Evolutionary conservation across 2,797 vertebrate genomes (phyloP).

Genomic region (Enteromius afrohamiltoni): DNA sequence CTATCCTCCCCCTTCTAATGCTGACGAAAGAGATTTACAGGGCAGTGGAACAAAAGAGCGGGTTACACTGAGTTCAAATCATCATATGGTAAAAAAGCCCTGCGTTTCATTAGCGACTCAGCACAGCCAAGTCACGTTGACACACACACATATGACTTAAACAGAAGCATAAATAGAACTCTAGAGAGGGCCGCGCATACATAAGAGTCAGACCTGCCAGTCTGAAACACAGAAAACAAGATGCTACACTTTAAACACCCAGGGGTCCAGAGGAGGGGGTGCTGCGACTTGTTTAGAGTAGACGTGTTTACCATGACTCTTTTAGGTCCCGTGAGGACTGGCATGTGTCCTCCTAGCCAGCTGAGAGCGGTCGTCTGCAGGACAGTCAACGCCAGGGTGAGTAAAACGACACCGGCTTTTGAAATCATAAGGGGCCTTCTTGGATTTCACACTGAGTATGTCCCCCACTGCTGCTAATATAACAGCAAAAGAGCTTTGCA

Average conservation of each 20-base stretch:
- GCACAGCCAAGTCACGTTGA: constrained; percentile 41
- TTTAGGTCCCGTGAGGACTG: constrained; percentile 22
- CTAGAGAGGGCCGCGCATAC: background rate
- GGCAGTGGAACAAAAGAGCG: constrained; percentile 51
- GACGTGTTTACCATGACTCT: constrained; percentile 26
- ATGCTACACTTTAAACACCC: constrained; percentile 28
- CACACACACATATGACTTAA: constrained; percentile 30
- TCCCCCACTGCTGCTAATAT: constrained; percentile 22
- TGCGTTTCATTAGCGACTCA: constrained; percentile 59
- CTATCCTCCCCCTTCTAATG: constrained; percentile 32
- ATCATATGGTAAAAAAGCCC: constrained; percentile 51
- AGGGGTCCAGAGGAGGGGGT: constrained; percentile 6
- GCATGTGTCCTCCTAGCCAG: constrained; percentile 30
- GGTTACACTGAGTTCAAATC: constrained; percentile 57
- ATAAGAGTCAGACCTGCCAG: background rate
- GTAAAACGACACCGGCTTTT: constrained; percentile 53
- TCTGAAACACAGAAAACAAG: constrained; percentile 26
- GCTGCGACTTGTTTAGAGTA: constrained; percentile 2
- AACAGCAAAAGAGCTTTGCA: constrained; percentile 3
- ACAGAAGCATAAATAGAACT: constrained; percentile 28
- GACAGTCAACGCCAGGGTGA: constrained; percentile 22
- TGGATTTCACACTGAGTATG: constrained; percentile 49
- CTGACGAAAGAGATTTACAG: constrained; percentile 53
- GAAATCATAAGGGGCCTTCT: constrained; percentile 41
- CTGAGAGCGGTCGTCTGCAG: constrained; percentile 1